Conservation (phyloP, 1,140 invertebrate genomes). For the Hycleus cichorii region DNA sequence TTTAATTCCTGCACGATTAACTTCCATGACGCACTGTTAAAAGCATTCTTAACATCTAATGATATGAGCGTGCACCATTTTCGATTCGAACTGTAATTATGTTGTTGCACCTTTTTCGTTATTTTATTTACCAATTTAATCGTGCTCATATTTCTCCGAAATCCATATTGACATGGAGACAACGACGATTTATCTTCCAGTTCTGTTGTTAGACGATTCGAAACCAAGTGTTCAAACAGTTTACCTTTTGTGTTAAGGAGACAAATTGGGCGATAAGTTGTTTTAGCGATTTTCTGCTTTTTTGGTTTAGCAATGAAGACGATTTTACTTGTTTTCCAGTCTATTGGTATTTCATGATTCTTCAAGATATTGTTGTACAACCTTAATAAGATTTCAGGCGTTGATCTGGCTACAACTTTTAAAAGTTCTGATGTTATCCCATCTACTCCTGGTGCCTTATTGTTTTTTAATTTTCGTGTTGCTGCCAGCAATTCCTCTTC, state of each 20-base stretch:
- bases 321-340: constrained; percentile 39
- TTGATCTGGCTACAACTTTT: constrained; percentile 8
- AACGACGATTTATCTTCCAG: constrained; percentile 16
- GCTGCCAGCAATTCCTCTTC: constrained; percentile 27
- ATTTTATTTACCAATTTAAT: constrained; percentile 24
- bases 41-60: constrained; percentile 27
- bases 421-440: constrained; percentile 28
- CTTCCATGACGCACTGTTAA: constrained; percentile 20
- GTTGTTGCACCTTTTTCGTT: constrained; percentile 19
- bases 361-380: constrained; percentile 27
- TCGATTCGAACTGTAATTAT: constrained; percentile 21
- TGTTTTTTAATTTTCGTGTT: constrained; percentile 14
- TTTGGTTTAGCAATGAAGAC: constrained; percentile 33
- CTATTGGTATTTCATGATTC: constrained; percentile 31
- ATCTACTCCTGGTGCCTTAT: constrained; percentile 36
- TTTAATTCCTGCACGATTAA: constrained; percentile 2
- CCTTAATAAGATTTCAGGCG: constrained; percentile 7
- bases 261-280: constrained; percentile 40
- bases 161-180: constrained; percentile 26
- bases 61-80: constrained; percentile 14
- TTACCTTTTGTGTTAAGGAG: constrained; percentile 40
- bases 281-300: constrained; percentile 23
- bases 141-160: constrained; percentile 32
- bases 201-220: constrained; percentile 19
- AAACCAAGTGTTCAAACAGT: constrained; percentile 36